Percentiles rank a stretch among this genome's conserved stretches.
phyloP scores from a whole-genome alignment of 2,888 invertebrate genomes.

The Achlya flavicornis region DNA sequence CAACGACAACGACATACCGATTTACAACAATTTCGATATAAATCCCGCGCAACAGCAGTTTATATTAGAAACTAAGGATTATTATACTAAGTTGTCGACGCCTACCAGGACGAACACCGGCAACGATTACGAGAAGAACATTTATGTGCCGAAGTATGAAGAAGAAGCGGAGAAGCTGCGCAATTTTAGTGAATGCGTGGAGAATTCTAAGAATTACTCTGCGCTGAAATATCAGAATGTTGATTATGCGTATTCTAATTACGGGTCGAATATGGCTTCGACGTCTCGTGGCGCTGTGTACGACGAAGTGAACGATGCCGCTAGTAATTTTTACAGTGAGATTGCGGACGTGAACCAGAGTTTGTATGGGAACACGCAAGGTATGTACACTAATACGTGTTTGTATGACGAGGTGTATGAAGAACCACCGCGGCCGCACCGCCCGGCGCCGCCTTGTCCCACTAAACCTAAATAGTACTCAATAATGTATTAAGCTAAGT shows the following conservation, averaged over 20 bases:
- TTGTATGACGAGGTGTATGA: constrained; percentile 77
- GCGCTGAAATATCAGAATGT: constrained; percentile 72
- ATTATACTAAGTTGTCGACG: constrained; percentile 72
- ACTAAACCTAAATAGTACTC: constrained; percentile 51
- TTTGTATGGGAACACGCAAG: constrained; percentile 38
- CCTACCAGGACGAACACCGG: constrained; percentile 48
- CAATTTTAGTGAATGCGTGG: constrained; percentile 69
- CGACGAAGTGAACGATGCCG: constrained; percentile 71
- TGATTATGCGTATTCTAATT: constrained; percentile 54
- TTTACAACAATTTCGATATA: constrained; percentile 67
- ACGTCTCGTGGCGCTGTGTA: constrained; percentile 51
- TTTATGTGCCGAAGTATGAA: constrained; percentile 71
- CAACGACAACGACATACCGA: constrained; percentile 60
- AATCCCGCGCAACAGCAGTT: constrained; percentile 67
- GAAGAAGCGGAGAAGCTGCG: constrained; percentile 67
- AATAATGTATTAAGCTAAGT: not conserved
- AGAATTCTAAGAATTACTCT: constrained; percentile 76
- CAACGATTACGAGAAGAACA: constrained; percentile 74
- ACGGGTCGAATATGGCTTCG: constrained; percentile 43
- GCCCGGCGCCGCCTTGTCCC: constrained; percentile 85
- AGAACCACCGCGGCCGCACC: constrained; percentile 79
- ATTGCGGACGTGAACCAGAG: constrained; percentile 50
- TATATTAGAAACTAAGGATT: constrained; percentile 73
- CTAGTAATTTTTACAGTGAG: constrained; percentile 72
- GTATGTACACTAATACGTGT: constrained; percentile 51